Percentiles rank a stretch among this genome's conserved stretches.
Evolutionary conservation across 2,113 vertebrate species (phyloP).

Genomic region (Trichechus manatus): DNA sequence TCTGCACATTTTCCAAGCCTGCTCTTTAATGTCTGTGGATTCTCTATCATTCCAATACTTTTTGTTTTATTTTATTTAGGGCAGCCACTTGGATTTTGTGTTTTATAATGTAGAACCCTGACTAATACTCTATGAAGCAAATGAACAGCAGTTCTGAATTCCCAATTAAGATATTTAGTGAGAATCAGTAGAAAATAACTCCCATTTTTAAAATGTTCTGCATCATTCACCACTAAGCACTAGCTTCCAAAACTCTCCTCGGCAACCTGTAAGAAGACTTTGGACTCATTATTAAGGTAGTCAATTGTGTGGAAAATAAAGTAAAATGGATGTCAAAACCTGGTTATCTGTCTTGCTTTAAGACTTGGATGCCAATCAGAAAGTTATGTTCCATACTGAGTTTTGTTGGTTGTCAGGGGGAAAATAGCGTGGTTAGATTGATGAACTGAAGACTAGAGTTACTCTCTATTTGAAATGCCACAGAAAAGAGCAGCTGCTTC

Average conservation of each 20-base stretch:
- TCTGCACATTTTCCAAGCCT: background rate
- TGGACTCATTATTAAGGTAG: constrained; percentile 50
- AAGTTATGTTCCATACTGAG: constrained; percentile 16
- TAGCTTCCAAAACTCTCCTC: constrained; percentile 30
- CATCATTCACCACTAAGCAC: background rate
- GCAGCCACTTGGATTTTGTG: background rate
- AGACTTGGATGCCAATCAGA: constrained; percentile 65
- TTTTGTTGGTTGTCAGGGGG: constrained; percentile 24
- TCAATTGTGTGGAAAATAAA: constrained; percentile 71
- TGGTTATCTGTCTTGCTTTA: constrained; percentile 48
- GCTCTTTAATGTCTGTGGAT: background rate
- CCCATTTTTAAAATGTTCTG: background rate
- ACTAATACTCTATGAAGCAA: constrained; percentile 32
- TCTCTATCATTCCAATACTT: background rate
- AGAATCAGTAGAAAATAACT: background rate
- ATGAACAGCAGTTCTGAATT: background rate
- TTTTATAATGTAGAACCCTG: background rate
- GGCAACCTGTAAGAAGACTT: constrained; percentile 32
- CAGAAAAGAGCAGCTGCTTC: background rate
- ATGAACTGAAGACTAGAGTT: constrained; percentile 2
- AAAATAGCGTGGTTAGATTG: background rate
- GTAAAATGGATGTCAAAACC: constrained; percentile 68
- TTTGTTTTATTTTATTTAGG: constrained; percentile 1
- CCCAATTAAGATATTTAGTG: background rate
- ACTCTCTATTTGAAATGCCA: background rate